phyloP scores from a whole-genome alignment of 2,113 vertebrate species.

The Camarhynchus parvulus region DNA sequence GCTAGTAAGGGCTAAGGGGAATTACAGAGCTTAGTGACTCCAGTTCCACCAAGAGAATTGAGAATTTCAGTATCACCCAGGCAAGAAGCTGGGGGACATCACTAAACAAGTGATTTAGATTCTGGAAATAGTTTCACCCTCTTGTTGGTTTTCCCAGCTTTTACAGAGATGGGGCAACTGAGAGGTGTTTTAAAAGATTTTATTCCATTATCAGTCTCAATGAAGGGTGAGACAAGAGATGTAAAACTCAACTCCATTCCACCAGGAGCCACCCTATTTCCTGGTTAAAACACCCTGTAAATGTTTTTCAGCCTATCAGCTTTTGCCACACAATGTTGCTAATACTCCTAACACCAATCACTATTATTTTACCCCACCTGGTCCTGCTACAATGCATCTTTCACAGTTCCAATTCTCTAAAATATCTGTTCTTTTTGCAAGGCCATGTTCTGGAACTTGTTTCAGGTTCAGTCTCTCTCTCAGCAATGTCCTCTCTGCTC shows the following conservation, averaged over 20 bases:
- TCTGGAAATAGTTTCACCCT: neutral
- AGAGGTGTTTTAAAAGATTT: neutral
- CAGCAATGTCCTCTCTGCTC: neutral
- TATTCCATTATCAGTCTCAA: neutral
- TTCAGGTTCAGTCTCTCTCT: neutral
- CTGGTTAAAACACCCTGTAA: no score
- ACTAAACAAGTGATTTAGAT: neutral
- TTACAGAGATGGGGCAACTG: neutral
- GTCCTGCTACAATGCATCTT: neutral
- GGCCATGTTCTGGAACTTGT: no score
- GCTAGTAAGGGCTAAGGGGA: neutral
- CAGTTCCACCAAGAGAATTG: neutral
- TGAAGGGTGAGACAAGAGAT: neutral
- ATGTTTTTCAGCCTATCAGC: no score
- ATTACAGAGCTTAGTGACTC: neutral
- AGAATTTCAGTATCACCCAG: neutral
- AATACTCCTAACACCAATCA: neutral
- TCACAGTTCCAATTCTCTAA: neutral
- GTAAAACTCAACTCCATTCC: no score
- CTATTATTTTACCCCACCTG: neutral
- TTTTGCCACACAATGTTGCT: no score
- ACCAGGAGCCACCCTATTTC: no score
- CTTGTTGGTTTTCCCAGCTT: neutral
- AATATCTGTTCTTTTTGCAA: neutral
- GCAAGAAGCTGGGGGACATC: neutral